A percentile compares a stretch with the other conserved stretches of the same genome.
Evolutionary conservation across 2,113 vertebrate species (phyloP).

Genomic region (Spea multiplicata): DNA sequence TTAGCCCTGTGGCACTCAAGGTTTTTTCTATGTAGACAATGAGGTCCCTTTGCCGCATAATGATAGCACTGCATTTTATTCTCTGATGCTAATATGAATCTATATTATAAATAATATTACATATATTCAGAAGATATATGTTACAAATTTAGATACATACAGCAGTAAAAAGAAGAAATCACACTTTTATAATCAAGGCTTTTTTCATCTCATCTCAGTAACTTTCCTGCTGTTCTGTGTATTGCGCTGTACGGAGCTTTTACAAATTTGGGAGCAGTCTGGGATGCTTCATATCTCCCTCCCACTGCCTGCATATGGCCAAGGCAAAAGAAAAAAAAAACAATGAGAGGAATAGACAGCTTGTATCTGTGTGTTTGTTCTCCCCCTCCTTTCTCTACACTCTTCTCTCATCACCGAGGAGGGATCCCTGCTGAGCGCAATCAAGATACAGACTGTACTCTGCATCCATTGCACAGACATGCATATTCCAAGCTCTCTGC

Average conservation of each 20-base stretch:
- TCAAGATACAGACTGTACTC: constrained; percentile 49
- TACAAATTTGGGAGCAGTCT: constrained; percentile 47
- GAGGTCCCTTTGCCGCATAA: not conserved
- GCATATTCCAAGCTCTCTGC: constrained; percentile 46
- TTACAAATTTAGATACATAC: constrained; percentile 39
- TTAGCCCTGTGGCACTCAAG: not conserved
- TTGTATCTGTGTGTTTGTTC: constrained; percentile 46
- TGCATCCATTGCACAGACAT: constrained; percentile 47
- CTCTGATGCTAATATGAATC: not conserved
- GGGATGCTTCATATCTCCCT: constrained; percentile 49
- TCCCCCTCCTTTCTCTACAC: constrained; percentile 25
- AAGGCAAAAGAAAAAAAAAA: constrained; percentile 33
- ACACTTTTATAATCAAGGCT: constrained; percentile 47
- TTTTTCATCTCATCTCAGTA: constrained; percentile 46
- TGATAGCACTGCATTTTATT: too few species aligned
- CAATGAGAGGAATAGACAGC: constrained; percentile 48
- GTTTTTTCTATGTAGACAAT: not conserved
- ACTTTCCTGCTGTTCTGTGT: constrained; percentile 48
- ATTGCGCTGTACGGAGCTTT: constrained; percentile 47
- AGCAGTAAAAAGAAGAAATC: constrained; percentile 40
- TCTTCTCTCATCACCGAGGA: constrained; percentile 48
- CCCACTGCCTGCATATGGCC: constrained; percentile 50
- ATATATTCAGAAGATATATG: constrained; percentile 8
- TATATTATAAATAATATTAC: constrained; percentile 5
- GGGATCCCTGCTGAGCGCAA: constrained; percentile 48